Conservation (phyloP, 1,140 invertebrate species). For the Batillaria attramentaria region DNA sequence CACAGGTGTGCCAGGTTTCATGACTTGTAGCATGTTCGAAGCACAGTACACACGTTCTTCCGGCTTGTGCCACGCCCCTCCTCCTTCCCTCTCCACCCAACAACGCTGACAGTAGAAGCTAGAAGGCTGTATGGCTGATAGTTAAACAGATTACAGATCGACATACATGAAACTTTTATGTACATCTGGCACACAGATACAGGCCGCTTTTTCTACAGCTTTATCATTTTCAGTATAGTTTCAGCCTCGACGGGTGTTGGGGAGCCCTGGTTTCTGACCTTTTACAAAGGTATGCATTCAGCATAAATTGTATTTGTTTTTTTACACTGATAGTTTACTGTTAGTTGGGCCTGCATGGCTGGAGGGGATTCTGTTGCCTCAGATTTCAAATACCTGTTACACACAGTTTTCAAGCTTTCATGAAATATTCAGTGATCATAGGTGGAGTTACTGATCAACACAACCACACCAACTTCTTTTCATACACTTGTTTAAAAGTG, state of each 20-base stretch:
- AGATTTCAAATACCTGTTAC: neutral
- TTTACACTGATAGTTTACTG: neutral
- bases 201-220: neutral
- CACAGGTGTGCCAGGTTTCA: no score
- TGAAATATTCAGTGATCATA: no score
- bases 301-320: neutral
- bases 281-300: conserved; percentile 48
- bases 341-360: no score
- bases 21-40: no score
- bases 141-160: neutral
- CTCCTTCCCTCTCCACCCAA: neutral
- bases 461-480: neutral
- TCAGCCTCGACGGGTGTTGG: conserved; percentile 56
- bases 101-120: no score
- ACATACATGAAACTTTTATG: neutral
- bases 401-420: neutral
- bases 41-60: neutral
- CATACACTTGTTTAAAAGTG: neutral
- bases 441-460: neutral
- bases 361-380: neutral
- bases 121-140: no score
- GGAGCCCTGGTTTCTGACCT: conserved; percentile 52
- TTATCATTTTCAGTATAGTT: conserved; percentile 51
- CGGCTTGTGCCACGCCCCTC: no score
- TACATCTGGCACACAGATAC: neutral